These are phyloP conservation scores for Crioceris asparagi DNA, from an alignment of 2,888 invertebrate species.

Conservation along the genomic window DNA sequence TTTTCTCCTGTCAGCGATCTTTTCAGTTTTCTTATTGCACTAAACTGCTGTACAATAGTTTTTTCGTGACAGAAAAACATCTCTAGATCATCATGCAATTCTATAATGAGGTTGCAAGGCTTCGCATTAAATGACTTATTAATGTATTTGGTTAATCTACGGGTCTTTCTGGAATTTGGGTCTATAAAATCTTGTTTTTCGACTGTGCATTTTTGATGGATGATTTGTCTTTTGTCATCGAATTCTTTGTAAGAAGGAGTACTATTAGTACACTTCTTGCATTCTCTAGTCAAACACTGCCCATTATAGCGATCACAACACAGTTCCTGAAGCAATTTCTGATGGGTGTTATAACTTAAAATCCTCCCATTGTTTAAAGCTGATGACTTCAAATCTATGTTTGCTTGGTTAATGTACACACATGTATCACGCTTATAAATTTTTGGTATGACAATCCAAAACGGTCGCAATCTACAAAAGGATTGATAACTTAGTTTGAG, in stretches of 20 bases:
- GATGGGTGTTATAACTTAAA: slow-evolving; percentile 1
- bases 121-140: slow-evolving; percentile 1
- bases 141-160: slow-evolving; percentile 3
- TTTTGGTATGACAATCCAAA: slow-evolving; percentile 1
- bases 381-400: slow-evolving; percentile 3
- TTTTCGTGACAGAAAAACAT: slow-evolving; percentile 2
- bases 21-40: slow-evolving; percentile 13
- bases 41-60: slow-evolving; percentile 5
- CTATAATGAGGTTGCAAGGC: background rate
- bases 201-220: background rate
- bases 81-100: slow-evolving; percentile 1
- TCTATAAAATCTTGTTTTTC: slow-evolving; percentile 1
- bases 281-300: slow-evolving; percentile 13
- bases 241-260: slow-evolving; percentile 2
- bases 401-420: background rate
- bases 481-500: background rate
- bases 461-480: slow-evolving; percentile 3
- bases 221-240: slow-evolving; percentile 2
- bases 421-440: background rate
- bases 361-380: slow-evolving; percentile 4
- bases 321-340: slow-evolving; percentile 1
- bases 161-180: slow-evolving; percentile 2
- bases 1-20: slow-evolving; percentile 20
- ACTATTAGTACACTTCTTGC: background rate
- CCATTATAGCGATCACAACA: slow-evolving; percentile 1